These are phyloP conservation scores for Furcifer pardalis DNA, from an alignment of 2,797 vertebrate genomes.

Conservation along the genomic window DNA sequence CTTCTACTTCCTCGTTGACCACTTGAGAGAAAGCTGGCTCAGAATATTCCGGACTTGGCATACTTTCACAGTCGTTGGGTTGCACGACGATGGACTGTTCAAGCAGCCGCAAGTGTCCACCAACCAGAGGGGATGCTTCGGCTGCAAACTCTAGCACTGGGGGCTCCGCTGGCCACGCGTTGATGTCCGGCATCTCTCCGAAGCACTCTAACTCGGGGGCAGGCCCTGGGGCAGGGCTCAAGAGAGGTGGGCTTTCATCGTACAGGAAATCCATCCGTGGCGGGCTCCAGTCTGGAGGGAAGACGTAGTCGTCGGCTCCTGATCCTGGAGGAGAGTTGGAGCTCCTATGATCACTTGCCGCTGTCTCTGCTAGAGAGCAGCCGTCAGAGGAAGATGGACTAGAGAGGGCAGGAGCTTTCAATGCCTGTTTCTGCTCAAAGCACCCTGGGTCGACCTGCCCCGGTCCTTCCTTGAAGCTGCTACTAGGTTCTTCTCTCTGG, in stretches of 20 bases:
- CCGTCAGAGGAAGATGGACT: neutral
- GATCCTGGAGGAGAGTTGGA: neutral
- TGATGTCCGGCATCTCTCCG: slow-evolving; percentile 5
- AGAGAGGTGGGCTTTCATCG: accelerated
- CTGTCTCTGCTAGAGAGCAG: neutral
- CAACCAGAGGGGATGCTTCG: neutral
- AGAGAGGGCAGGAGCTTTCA: neutral
- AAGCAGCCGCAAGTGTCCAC: no score
- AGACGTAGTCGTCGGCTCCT: neutral
- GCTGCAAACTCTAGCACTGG: neutral
- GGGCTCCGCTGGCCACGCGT: neutral
- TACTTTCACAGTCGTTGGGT: neutral
- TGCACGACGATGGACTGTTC: no score
- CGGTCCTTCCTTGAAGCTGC: neutral
- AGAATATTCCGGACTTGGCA: neutral
- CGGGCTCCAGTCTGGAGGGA: slow-evolving; percentile 56
- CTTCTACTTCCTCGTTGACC: neutral
- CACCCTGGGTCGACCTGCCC: no score
- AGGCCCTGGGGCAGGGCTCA: neutral
- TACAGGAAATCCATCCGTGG: slow-evolving; percentile 53
- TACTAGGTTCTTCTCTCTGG: neutral
- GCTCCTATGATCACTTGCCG: neutral
- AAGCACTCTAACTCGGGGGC: neutral
- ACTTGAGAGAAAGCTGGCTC: no score
- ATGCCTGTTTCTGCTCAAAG: no score